These are phyloP conservation scores for Trinectes maculatus DNA, from an alignment of 2,113 vertebrate genomes.

Conservation along the genomic window DNA sequence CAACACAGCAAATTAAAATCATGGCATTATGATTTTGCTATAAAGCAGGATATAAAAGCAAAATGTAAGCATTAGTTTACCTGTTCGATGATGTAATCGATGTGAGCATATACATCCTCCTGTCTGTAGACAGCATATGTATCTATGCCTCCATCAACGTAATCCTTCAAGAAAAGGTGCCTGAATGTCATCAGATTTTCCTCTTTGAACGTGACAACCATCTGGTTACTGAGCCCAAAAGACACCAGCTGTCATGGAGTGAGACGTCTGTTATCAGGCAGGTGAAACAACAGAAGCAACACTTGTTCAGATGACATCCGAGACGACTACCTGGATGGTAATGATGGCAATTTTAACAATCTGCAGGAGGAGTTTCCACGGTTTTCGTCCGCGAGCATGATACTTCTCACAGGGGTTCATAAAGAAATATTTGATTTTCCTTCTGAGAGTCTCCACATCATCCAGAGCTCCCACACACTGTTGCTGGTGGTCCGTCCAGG, in stretches of 20 bases:
- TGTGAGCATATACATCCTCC: conserved; percentile 87
- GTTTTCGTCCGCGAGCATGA: conserved; percentile 89
- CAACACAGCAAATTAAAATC: neutral
- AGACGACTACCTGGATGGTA: conserved; percentile 86
- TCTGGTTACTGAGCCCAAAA: conserved; percentile 94
- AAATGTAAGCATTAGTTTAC: conserved; percentile 59
- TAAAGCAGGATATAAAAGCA: neutral
- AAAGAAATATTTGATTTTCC: conserved; percentile 92
- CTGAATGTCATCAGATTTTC: conserved; percentile 92
- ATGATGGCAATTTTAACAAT: conserved; percentile 92
- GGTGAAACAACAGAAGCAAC: neutral
- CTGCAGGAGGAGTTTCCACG: conserved; percentile 92
- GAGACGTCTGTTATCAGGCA: neutral
- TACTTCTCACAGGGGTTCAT: conserved; percentile 97
- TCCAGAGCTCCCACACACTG: conserved; percentile 62
- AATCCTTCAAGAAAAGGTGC: conserved; percentile 92
- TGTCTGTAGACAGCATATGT: conserved; percentile 89
- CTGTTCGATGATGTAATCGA: conserved; percentile 86
- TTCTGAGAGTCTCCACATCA: conserved; percentile 84
- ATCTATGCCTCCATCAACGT: conserved; percentile 80
- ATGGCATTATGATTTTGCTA: neutral
- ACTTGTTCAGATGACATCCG: neutral
- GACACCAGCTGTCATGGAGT: conserved; percentile 85
- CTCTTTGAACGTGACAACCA: conserved; percentile 94
- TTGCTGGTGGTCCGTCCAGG: conserved; percentile 38